Evolutionary conservation across 2,113 vertebrate genomes (phyloP).

Genomic region (Miniopterus natalensis): DNA sequence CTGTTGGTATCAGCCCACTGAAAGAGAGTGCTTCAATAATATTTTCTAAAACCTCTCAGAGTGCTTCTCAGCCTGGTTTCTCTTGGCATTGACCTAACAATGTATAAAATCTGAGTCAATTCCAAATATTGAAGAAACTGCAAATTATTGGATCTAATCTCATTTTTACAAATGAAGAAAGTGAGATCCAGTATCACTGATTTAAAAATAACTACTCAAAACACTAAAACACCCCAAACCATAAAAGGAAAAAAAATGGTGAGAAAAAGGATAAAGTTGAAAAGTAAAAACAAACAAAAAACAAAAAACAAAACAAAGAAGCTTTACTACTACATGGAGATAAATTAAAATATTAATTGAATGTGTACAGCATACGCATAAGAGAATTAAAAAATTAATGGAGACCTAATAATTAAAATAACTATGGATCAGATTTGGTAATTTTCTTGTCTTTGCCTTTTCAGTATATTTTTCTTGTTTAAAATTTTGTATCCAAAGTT

Average conservation of each 20-base stretch:
- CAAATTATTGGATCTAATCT: slow-evolving; percentile 20
- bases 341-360: neutral
- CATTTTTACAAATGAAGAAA: slow-evolving; percentile 7
- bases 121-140: slow-evolving; percentile 8
- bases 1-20: no score
- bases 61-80: no score
- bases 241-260: neutral
- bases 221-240: neutral
- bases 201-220: neutral
- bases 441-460: neutral
- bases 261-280: neutral
- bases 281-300: neutral
- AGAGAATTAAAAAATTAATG: neutral
- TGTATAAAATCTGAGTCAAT: neutral
- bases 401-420: neutral
- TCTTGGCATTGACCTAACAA: no score
- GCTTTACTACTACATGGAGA: neutral
- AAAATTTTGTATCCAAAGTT: neutral
- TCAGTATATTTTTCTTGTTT: neutral
- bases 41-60: no score
- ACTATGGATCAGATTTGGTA: neutral
- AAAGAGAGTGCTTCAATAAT: no score
- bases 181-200: neutral
- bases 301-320: neutral
- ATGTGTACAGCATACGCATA: neutral